Base-by-base conservation (phyloP, 2,113 vertebrate genomes). In the Alethe diademata region DNA sequence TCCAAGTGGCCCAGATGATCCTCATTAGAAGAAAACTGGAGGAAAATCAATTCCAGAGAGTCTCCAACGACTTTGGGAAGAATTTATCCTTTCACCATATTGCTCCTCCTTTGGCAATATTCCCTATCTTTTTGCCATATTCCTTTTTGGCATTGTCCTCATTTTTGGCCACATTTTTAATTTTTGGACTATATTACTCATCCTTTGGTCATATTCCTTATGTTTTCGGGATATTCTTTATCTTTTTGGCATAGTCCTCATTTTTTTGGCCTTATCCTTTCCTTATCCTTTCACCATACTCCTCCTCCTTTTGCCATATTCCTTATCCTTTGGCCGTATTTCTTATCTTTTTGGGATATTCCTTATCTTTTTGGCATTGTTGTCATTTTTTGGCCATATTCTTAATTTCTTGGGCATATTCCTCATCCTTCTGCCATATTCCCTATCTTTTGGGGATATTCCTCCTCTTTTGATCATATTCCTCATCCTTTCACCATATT, bases 261-360 rank as follows among this genome's bases (percentile, higher is more conserved):
- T 43, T 14, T 17, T 17, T 57, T 35, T 48, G 0, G 5, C 9
- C 16, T 2, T 47, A 60, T 18, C 28, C 15, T 67, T 12, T 35
- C 53, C 31, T 22, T 1, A 4, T 53, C 6, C 1, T 48, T 24
- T 35, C 1, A 5, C 2, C 7, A 7, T 22, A 28, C 28, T 65
- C 33, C 14, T 73, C 14, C 26, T 28, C 50, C 50, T 56, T 25
- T 36, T 4, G 5, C 2, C n/a, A 19, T 14, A 38, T 19, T 36
- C 56, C n/a, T 36, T 4, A 19, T 33, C 4, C 0, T 67, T 28
- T 51, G 0, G 8, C 1, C 2, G 11, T 28, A 35, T 15, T 20
- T 17, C 12, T 38, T 1, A 9, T 50, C 5, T 5, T 58, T 20
- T 45, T 2, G 4, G 0, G 6, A 6, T 16, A 17, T 5, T 29